Evolutionary conservation across 1,140 invertebrate species (phyloP), one percentile per base, ranked within the genome.

Genomic region (Trypoxylus dichotomus): DNA sequence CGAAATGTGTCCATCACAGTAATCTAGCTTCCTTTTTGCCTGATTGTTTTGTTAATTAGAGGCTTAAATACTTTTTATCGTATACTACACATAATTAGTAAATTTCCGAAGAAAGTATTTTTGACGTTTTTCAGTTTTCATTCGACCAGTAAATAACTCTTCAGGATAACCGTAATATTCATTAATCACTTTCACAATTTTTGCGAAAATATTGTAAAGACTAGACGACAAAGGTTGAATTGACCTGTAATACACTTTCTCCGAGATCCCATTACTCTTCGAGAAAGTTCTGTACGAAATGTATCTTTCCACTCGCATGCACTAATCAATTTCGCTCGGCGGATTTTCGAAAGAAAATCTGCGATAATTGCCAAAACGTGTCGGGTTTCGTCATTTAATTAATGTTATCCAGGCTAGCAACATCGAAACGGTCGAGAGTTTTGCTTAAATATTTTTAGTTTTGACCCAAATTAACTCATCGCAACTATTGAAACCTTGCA

Each of bases 371-470:
- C 47, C 47, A 24, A 68, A 68, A 25, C 15, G 60, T 6, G 24
- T 68, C 24, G 24, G 6, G 27, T 68, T 29, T 3, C 11, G 21
- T 19, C 24, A 15, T 27, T 68, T 68, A 68, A 68, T 68, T 68
- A 68, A 68, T 13, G 24, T 29, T 27, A 10, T 6, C 24, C 60
- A 7, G 8, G 2, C 60, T 8, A n/a, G 60, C 21, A 13, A 29
- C 10, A 68, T 27, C 21, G 24, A 68, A 68, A 68, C 32, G 24
- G 19, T 15, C 21, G 60, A 68, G 60, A 27, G 60, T 29, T 68
- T 54, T 29, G 24, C 60, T 74, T 74, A 21, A 74, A 74, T 74
- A 74, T 74, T 74, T 74, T 74, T 42, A 74, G 72, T 74, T 74
- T 32, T 74, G 72, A 74, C 72, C 72, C 21, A 74, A 74, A 74